Base-by-base conservation (phyloP, 2,797 vertebrate genomes). In the Cyprinella venusta region DNA sequence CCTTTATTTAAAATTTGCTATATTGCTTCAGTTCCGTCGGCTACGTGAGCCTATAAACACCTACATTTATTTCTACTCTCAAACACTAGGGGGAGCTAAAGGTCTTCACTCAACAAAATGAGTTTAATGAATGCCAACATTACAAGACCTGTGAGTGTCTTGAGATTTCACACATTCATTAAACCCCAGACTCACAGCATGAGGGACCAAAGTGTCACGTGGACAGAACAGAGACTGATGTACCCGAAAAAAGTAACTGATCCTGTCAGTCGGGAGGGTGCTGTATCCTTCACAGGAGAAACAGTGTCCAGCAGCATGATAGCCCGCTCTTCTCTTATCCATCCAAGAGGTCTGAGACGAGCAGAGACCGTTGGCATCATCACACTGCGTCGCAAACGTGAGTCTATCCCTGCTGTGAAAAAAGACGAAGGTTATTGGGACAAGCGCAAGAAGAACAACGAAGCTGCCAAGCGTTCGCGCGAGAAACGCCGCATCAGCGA, bases 361-460 rank as follows among this genome's bases (percentile, higher is more conserved):
- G 50, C 21, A 10, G 67, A 52, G 8, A 42, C 76, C 86, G 87
- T 8, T 59, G 67, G 50, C 1, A 9, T 63, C 54, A 85, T 64
- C 63, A 33, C 9, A 6, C 33, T 87, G 36, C 88, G 94, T 0
- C 93, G 94, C 38, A 94, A 94, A 84, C 93, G 93, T 0, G 94
- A 96, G 88, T 96, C 96, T 89, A 95, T 94, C 83, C 94, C 95
- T 0, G 82, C 89, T 0, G 95, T 95, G 38, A 96, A 93, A 78
- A 96, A 96, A 85, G 96, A 96, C 0, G 93, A 96, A 0, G 93
- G 94, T 86, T 96, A 96, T 89, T 96, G 96, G 95, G 95, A 96
- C 92, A 96, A 96, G 89, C 92, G 95, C 82, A 93, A 90, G 88
- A 96, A 96, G 91, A 96, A 96, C 93, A 96, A 96, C 2, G 96